These are phyloP conservation scores for Pseudomyrmex cubaensis DNA, from an alignment of 1,140 invertebrate genomes.

Conservation along the genomic window DNA sequence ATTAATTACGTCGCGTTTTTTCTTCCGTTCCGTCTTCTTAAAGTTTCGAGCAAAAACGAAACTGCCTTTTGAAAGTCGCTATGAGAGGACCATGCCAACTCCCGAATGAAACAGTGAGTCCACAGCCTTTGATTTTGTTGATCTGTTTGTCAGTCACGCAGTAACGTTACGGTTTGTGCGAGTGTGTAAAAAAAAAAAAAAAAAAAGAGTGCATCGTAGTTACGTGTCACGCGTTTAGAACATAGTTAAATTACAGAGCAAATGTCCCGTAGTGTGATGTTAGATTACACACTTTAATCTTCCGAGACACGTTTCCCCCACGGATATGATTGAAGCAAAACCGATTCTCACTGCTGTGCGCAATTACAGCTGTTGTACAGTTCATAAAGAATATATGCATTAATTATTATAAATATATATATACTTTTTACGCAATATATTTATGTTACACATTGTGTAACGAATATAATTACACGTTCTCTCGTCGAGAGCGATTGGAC, in stretches of 20 bases:
- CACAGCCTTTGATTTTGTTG: constrained; percentile 72
- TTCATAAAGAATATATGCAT: no score
- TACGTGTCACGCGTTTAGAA: constrained; percentile 20
- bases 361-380: no score
- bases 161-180: constrained; percentile 66
- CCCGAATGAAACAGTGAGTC: constrained; percentile 75
- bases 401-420: no score
- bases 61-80: constrained; percentile 61
- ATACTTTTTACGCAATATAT: no score
- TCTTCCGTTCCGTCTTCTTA: constrained; percentile 44
- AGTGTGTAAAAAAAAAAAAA: constrained; percentile 52
- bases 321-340: background rate
- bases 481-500: no score
- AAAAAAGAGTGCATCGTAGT: constrained; percentile 50
- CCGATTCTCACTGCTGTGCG: background rate
- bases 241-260: constrained; percentile 13
- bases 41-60: constrained; percentile 62
- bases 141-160: constrained; percentile 67
- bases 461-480: no score
- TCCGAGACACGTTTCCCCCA: background rate
- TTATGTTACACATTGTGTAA: no score
- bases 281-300: constrained; percentile 22
- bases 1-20: background rate
- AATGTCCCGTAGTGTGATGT: constrained; percentile 11
- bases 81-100: constrained; percentile 70